Conservation (phyloP, 1,140 invertebrate genomes). For the Manduca sexta region DNA sequence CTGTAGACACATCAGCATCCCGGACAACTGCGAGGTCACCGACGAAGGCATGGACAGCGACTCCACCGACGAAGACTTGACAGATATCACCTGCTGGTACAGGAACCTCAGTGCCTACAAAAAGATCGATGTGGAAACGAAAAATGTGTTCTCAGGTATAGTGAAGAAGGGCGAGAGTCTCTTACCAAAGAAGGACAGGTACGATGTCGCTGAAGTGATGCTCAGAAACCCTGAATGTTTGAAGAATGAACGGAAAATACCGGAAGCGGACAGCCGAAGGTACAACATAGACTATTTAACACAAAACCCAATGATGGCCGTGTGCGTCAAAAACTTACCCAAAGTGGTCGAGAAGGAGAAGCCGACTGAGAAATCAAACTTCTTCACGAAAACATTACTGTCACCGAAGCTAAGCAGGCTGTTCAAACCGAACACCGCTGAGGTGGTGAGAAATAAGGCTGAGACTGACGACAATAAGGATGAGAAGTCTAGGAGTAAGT, state of each 20-base stretch:
- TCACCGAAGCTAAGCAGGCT: constrained; percentile 63
- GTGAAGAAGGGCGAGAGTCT: constrained; percentile 48
- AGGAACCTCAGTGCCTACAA: constrained; percentile 16
- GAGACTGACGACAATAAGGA: constrained; percentile 30
- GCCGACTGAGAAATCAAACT: constrained; percentile 28
- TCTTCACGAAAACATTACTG: constrained; percentile 58
- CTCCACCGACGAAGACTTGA: constrained; percentile 46
- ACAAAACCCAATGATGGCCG: constrained; percentile 31
- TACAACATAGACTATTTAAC: constrained; percentile 42
- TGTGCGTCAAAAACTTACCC: constrained; percentile 35
- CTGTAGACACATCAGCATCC: constrained; percentile 55
- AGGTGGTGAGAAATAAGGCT: constrained; percentile 31
- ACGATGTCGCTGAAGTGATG: constrained; percentile 39
- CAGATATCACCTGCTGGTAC: constrained; percentile 23
- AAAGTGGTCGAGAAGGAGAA: constrained; percentile 41
- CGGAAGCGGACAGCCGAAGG: constrained; percentile 28
- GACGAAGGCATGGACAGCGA: constrained; percentile 28
- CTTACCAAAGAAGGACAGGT: constrained; percentile 40
- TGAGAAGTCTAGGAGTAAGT: constrained; percentile 53
- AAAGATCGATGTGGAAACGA: constrained; percentile 29
- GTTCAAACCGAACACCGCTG: constrained; percentile 47
- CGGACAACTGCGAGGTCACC: constrained; percentile 25
- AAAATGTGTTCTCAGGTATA: constrained; percentile 29
- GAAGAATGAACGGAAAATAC: constrained; percentile 21
- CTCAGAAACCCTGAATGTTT: constrained; percentile 21